Percentiles rank a stretch among this genome's conserved stretches.
Conservation (phyloP, 2,888 invertebrate species). For the Oscheius sp. region DNA sequence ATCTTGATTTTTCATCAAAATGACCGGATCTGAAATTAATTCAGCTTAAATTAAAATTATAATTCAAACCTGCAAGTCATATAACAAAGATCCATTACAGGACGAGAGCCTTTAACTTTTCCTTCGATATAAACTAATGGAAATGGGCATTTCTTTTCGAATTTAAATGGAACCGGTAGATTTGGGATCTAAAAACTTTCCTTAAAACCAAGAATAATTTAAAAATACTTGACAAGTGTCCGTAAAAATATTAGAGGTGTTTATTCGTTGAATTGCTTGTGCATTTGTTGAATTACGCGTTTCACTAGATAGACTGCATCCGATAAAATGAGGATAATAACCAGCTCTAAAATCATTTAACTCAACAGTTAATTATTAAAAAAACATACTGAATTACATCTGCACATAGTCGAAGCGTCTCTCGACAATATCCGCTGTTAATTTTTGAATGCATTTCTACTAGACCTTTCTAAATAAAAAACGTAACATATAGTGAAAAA, state of each 20-base stretch:
- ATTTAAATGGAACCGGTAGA: slow-evolving; percentile 9
- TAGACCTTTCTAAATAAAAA: background rate
- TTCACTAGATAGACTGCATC: background rate
- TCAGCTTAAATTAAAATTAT: background rate
- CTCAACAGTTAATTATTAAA: background rate
- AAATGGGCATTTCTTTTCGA: slow-evolving; percentile 8
- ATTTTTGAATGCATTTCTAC: slow-evolving; percentile 19
- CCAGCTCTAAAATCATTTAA: slow-evolving; percentile 9
- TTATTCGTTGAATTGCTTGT: background rate
- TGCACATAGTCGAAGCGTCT: background rate
- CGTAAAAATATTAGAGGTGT: slow-evolving; percentile 7
- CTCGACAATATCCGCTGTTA: slow-evolving; percentile 2
- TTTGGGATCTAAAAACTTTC: background rate
- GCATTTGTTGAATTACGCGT: background rate
- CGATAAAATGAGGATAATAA: slow-evolving; percentile 15
- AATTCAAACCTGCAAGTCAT: slow-evolving; percentile 4
- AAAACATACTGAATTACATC: slow-evolving; percentile 10
- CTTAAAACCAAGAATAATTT: too few species aligned
- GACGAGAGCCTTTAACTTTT: background rate
- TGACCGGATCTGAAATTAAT: slow-evolving; percentile 5
- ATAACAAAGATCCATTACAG: slow-evolving; percentile 24
- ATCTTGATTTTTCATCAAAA: slow-evolving; percentile 2
- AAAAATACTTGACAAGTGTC: slow-evolving; percentile 16
- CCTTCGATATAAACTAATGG: slow-evolving; percentile 19
- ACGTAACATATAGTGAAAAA: background rate